Conservation (phyloP, 2,888 invertebrate genomes). For the Aspidapion aeneum region DNA sequence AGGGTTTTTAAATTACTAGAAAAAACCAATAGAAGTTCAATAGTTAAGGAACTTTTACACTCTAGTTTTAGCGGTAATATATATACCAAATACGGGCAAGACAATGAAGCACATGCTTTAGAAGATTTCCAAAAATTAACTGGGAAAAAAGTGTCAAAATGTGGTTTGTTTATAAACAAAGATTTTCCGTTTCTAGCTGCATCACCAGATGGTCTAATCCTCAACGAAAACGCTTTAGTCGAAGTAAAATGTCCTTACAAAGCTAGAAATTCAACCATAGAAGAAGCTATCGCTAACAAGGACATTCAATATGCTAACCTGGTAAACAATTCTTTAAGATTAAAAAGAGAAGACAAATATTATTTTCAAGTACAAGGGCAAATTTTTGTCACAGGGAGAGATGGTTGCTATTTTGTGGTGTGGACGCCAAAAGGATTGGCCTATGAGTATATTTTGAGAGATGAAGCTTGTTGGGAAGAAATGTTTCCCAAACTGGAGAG, state of each 20-base stretch:
- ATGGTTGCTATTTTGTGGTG: conserved; percentile 32
- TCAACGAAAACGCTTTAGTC: conserved; percentile 27
- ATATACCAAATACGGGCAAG: conserved; percentile 31
- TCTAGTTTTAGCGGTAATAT: conserved; percentile 31
- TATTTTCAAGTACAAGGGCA: conserved; percentile 37
- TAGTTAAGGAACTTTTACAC: conserved; percentile 28
- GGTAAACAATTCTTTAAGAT: conserved; percentile 22
- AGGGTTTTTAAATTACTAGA: conserved; percentile 30
- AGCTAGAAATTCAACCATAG: conserved; percentile 25
- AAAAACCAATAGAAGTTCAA: conserved; percentile 26
- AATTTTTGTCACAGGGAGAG: conserved; percentile 29
- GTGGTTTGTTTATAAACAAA: conserved; percentile 31
- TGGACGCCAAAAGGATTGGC: conserved; percentile 32
- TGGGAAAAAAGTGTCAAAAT: conserved; percentile 23
- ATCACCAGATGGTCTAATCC: conserved; percentile 33
- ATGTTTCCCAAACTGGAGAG: conserved; percentile 32
- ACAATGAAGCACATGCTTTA: conserved; percentile 31
- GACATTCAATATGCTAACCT: conserved; percentile 28
- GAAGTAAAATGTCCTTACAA: conserved; percentile 37
- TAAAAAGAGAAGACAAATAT: conserved; percentile 31
- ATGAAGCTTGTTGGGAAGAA: conserved; percentile 29
- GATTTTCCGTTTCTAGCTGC: conserved; percentile 32
- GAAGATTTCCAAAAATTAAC: conserved; percentile 27
- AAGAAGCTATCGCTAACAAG: conserved; percentile 27
- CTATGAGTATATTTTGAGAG: conserved; percentile 29